Evolutionary conservation across 2,888 invertebrate genomes (phyloP), one percentile per base, ranked within the genome.

Genomic region (Pachliopta kotzebuea): DNA sequence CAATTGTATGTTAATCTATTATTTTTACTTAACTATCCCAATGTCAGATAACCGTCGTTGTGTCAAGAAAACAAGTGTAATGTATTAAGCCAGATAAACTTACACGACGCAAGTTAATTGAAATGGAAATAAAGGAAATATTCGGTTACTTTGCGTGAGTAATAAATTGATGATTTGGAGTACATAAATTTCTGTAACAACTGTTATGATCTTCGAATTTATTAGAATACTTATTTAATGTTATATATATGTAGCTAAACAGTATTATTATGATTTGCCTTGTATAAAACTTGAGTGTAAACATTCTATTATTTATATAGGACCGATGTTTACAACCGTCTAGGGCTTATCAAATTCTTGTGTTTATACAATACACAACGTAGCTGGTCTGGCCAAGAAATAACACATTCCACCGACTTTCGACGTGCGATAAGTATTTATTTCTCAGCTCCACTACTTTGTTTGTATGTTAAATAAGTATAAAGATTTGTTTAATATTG

Each of bases 341-440:
- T 59, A 66, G 62, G 29, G 62, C 65, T 66, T 66, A 66, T 66
- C 65, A 66, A 62, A 62, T 62, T 58, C 54, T 54, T 55, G 61
- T 66, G 62, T 66, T 66, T 66, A 66, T 62, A 66, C 56, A 45
- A 59, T 62, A 59, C 59, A 66, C 65, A 66, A 56, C 62, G 65
- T 65, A 58, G 58, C 61, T 58, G 55, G 59, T 62, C 65, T 55
- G 50, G 62, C 55, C 65, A 58, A 55, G 62, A 56, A 58, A 56
- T 62, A 66, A 59, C 45, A 59, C 62, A 66, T 66, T 66, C 62
- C 62, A 66, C 58, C n/a, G 62, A 42, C 61, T 58, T 45, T 54
- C 29, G 54, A 62, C 29, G 56, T 52, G 56, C 56, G 56, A 56
- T 56, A 50, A 55, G 23, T n/a, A 55, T 29, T 23, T 29, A 24